Evolutionary conservation across 2,888 invertebrate genomes (phyloP).

Genomic region (Trichacis sp.): DNA sequence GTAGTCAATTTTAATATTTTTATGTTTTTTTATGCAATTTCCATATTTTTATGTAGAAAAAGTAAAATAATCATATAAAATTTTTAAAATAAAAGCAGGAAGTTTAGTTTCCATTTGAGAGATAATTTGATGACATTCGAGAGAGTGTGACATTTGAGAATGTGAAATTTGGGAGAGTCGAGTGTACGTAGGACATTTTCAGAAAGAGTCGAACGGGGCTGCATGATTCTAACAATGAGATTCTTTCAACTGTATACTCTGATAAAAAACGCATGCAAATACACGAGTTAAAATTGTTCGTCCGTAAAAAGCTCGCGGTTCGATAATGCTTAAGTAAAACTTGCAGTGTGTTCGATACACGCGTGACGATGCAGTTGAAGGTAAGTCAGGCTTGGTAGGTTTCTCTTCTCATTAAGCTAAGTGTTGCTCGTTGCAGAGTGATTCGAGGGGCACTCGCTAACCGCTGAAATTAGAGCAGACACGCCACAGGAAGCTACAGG

Average conservation of each 20-base stretch:
- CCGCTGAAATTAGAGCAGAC: slow-evolving; percentile 55
- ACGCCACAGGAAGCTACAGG: slow-evolving; percentile 51
- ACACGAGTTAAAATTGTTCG: background rate
- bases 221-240: background rate
- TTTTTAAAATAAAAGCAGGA: no score
- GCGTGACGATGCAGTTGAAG: slow-evolving; percentile 28
- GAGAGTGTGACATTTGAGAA: no score
- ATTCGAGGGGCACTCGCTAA: slow-evolving; percentile 63
- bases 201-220: no score
- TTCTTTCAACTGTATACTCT: no score
- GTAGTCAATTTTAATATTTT: no score
- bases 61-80: no score
- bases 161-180: no score
- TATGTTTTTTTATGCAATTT: no score
- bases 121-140: no score
- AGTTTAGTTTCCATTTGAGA: no score
- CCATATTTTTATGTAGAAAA: no score
- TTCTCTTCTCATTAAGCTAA: slow-evolving; percentile 67
- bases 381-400: slow-evolving; percentile 46
- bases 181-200: no score
- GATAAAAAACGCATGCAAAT: background rate
- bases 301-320: background rate
- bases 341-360: slow-evolving; percentile 27
- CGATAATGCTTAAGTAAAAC: slow-evolving; percentile 8
- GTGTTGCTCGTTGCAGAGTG: slow-evolving; percentile 65